A percentile compares a stretch with the other conserved stretches of the same genome.
phyloP scores from a whole-genome alignment of 2,113 vertebrate genomes.

The Lophochroa leadbeateri region DNA sequence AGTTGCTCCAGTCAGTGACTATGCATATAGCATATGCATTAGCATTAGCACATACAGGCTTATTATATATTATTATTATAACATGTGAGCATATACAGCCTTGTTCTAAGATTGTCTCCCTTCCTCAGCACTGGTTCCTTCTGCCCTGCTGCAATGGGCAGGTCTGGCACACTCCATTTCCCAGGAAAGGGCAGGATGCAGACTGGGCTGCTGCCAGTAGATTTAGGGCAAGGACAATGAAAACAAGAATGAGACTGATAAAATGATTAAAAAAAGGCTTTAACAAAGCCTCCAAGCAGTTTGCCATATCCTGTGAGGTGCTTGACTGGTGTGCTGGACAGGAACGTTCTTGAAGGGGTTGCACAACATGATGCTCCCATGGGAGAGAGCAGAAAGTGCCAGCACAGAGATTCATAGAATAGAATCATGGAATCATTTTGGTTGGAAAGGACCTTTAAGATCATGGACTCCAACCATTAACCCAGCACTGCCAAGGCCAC shows the following conservation, averaged over 20 bases:
- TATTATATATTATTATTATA: background rate
- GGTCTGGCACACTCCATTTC: background rate
- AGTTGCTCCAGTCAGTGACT: background rate
- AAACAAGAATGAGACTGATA: background rate
- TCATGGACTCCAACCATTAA: background rate
- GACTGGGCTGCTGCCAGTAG: background rate
- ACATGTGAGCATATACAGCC: background rate
- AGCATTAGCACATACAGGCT: background rate
- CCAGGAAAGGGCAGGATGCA: background rate
- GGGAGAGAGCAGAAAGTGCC: background rate
- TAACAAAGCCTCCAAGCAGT: background rate
- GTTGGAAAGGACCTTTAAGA: background rate
- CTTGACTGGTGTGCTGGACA: background rate
- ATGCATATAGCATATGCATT: background rate
- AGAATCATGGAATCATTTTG: background rate
- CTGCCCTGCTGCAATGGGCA: background rate
- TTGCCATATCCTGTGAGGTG: slow-evolving; percentile 5
- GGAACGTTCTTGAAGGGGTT: background rate
- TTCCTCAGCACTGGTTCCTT: background rate
- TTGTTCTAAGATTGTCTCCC: background rate
- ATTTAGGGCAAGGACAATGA: background rate
- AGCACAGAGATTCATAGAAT: background rate
- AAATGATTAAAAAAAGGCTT: background rate
- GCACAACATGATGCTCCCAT: background rate
- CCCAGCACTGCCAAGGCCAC: background rate